Evolutionary conservation across 92 coral and sea anemone species (phyloP).

Genomic region (Blastomussa wellsi): DNA sequence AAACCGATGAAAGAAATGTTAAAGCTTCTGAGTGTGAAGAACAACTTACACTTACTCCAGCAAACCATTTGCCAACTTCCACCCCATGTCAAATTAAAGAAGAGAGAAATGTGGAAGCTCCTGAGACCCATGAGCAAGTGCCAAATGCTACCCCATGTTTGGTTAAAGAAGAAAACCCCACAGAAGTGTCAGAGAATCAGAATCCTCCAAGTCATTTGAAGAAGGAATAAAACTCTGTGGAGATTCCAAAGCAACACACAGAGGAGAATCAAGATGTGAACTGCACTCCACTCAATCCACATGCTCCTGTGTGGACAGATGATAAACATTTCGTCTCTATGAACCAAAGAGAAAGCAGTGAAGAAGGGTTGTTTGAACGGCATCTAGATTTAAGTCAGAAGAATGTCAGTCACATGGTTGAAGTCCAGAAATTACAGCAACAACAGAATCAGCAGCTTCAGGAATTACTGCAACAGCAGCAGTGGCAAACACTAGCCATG

Average conservation of each 20-base stretch:
- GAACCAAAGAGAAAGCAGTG: neutral
- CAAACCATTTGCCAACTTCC: constrained; percentile 5
- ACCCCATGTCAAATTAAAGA: constrained; percentile 17
- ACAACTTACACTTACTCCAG: constrained; percentile 26
- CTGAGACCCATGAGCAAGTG: neutral
- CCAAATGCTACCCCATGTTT: too few relatives aligned
- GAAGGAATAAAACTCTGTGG: neutral
- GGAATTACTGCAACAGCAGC: constrained; percentile 36
- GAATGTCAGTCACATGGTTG: constrained; percentile 31
- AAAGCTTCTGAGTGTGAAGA: neutral
- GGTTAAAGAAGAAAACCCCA: too few relatives aligned
- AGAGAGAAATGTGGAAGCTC: neutral
- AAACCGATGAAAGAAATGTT: constrained; percentile 5
- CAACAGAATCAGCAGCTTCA: constrained; percentile 39
- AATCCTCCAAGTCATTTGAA: too few relatives aligned
- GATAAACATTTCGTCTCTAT: neutral
- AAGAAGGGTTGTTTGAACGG: constrained; percentile 5
- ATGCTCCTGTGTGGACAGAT: constrained; percentile 1
- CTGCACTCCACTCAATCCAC: constrained; percentile 9
- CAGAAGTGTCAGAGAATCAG: too few relatives aligned
- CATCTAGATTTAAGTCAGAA: constrained; percentile 15
- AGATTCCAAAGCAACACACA: neutral
- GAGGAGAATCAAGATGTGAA: neutral
- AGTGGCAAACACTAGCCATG: constrained; percentile 49
- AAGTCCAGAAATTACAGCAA: constrained; percentile 37